These are phyloP conservation scores for Dasyprocta punctata DNA, from an alignment of 2,113 vertebrate species.

Conservation along the genomic window DNA sequence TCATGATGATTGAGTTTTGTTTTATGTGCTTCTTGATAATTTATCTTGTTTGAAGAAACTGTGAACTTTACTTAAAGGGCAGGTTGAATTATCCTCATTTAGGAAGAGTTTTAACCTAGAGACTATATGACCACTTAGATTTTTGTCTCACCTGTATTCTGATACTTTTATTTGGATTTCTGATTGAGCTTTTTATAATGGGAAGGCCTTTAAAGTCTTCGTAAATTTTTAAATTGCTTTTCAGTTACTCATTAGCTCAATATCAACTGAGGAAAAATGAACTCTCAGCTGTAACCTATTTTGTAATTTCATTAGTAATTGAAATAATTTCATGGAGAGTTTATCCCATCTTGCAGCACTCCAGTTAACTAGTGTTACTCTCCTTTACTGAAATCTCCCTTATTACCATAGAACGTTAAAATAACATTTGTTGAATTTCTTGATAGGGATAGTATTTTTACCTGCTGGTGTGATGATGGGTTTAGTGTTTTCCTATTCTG, in stretches of 20 bases:
- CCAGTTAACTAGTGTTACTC: neutral
- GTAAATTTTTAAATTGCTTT: neutral
- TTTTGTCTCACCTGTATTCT: conserved; percentile 17
- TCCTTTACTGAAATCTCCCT: neutral
- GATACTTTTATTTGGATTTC: conserved; percentile 8
- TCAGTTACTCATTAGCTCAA: neutral
- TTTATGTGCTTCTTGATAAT: neutral
- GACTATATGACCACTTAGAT: neutral
- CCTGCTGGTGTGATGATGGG: neutral
- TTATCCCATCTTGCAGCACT: neutral
- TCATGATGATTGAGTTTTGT: neutral
- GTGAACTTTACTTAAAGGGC: neutral
- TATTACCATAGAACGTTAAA: neutral
- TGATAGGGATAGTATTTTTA: neutral
- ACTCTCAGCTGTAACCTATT: neutral
- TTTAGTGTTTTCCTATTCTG: neutral
- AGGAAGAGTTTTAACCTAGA: neutral
- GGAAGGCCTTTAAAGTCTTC: neutral
- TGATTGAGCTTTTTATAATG: conserved; percentile 7
- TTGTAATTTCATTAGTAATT: neutral
- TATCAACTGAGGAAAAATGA: neutral
- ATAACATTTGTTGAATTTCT: neutral
- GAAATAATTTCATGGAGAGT: neutral
- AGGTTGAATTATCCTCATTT: neutral
- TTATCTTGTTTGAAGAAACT: neutral